Evolutionary conservation across 2,113 vertebrate species (phyloP), one percentile per base, ranked within the genome.

Genomic region (Bagarius yarrelli): DNA sequence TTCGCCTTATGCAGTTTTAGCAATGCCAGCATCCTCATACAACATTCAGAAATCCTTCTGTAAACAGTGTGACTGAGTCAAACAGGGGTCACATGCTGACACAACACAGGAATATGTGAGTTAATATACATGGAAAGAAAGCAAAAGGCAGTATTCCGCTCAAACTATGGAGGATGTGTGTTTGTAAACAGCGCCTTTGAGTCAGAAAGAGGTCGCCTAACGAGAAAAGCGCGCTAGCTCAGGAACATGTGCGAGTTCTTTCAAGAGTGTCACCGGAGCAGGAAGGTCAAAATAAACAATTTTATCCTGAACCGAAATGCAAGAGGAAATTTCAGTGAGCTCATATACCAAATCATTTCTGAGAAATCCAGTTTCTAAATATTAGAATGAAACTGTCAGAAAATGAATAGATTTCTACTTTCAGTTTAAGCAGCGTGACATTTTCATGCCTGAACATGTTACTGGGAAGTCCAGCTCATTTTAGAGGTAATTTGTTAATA

Each of bases 21-120:
- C 50, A 81, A 30, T 36, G 21, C 30, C 36, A 30, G 25, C 53
- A 74, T 14, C 63, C 40, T 34, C 16, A 27, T 52, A 60, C 15
- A 21, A 76, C 32, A 56, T 59, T 61, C 73, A 59, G 66, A 73
- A 27, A 8, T 59, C 36, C 47, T 67, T 69, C 77, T 77, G 40
- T 82, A 77, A 82, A 82, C 74, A 77, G 25, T 23, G 25, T 1
- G 23, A 60, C 50, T 50, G 73, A 82, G 52, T 82, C 73, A 77
- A 40, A 61, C 16, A 70, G 40, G 32, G 53, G 73, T 70, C 72
- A 57, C 52, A 32, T 44, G 25, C 52, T 57, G 36, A 70, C 73
- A 70, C 63, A 67, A 57, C 32, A 53, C n/a, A 67, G 52, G 44
- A 81, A 40, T 73, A 76, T 81, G 72, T 11, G 36, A 76, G 40